phyloP scores from a whole-genome alignment of 1,140 invertebrate species.

The Micrasema longulum region DNA sequence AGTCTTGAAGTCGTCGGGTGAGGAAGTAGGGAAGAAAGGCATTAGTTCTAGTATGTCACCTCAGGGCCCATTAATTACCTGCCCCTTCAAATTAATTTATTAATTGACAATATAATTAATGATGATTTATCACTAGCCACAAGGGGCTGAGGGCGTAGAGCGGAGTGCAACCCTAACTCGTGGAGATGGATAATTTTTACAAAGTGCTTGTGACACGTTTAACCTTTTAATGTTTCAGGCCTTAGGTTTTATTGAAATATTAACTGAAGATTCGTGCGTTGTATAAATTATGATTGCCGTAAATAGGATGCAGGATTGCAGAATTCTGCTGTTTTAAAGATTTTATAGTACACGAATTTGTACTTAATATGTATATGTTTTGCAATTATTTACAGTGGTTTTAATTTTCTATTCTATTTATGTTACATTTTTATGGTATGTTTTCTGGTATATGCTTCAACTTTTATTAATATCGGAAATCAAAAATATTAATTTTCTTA shows the following conservation, averaged over 20 bases:
- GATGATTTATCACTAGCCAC: constrained; percentile 52
- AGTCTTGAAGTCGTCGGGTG: constrained; percentile 13
- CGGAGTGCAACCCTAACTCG: no score
- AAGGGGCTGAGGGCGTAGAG: background rate
- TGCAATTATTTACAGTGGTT: no score
- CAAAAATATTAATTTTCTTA: no score
- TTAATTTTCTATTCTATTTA: no score
- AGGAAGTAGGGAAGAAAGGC: constrained; percentile 10
- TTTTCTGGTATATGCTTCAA: no score
- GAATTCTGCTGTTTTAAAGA: no score
- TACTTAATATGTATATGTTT: no score
- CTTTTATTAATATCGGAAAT: no score
- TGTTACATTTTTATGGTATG: no score
- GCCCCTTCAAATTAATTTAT: constrained; percentile 54
- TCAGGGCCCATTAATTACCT: constrained; percentile 53
- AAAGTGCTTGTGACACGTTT: constrained; percentile 30
- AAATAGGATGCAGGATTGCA: no score
- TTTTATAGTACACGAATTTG: no score
- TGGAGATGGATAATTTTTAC: background rate
- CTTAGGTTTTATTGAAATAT: background rate
- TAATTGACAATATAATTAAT: constrained; percentile 56
- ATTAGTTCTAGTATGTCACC: constrained; percentile 14
- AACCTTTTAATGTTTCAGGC: constrained; percentile 25
- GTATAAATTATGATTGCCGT: no score
- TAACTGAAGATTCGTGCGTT: background rate